phyloP scores from a whole-genome alignment of 2,797 vertebrate species.

The Triplophysa bombifrons region DNA sequence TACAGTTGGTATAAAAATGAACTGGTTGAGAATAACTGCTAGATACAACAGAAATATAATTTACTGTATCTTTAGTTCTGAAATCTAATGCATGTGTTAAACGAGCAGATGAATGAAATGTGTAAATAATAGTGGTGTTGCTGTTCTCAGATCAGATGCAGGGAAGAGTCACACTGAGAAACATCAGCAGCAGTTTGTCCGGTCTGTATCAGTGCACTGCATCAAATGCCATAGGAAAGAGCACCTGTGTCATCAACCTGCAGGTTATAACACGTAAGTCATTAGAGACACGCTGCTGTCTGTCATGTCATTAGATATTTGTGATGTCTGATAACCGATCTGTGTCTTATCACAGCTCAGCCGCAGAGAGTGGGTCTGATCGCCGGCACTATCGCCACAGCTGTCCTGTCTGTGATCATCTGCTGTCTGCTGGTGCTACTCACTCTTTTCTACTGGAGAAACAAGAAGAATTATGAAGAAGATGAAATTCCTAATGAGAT shows the following conservation, averaged over 20 bases:
- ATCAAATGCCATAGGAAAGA: constrained; percentile 93
- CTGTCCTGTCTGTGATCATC: constrained; percentile 83
- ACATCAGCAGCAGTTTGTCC: constrained; percentile 91
- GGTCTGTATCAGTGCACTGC: constrained; percentile 96
- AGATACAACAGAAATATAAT: neutral
- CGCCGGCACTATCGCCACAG: constrained; percentile 88
- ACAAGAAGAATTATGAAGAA: constrained; percentile 95
- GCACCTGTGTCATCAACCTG: constrained; percentile 92
- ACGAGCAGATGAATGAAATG: neutral
- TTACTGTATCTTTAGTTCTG: too few species aligned
- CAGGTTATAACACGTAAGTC: constrained; percentile 92
- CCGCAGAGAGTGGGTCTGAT: constrained; percentile 90
- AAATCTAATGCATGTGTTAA: neutral
- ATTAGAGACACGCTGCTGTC: too few species aligned
- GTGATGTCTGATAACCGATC: neutral
- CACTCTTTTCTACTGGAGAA: constrained; percentile 94
- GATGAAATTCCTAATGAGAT: constrained; percentile 99
- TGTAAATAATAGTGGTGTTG: constrained; percentile 23
- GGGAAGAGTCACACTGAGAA: constrained; percentile 91
- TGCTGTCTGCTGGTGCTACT: constrained; percentile 87
- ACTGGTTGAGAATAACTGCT: neutral
- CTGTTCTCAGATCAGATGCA: constrained; percentile 89
- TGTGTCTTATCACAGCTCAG: constrained; percentile 79
- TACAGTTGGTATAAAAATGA: too few species aligned
- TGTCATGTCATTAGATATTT: neutral